Percentiles rank a stretch among this genome's conserved stretches.
Conservation (phyloP, 1,140 invertebrate species). For the Procambarus virginalis region DNA sequence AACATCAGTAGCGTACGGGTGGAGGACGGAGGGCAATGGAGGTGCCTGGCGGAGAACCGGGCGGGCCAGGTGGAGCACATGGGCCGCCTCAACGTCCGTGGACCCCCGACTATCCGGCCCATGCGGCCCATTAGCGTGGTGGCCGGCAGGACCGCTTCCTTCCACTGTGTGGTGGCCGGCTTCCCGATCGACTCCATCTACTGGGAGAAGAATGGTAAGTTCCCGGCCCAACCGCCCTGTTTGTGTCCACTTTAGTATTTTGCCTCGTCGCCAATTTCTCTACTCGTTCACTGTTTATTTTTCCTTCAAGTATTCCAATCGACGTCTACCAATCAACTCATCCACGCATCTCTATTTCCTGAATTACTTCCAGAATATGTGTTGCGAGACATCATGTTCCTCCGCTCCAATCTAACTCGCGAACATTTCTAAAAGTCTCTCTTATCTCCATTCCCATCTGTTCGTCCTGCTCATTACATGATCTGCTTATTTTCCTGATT, state of each 20-base stretch:
- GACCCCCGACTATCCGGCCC: constrained; percentile 72
- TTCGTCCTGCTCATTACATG: too few species aligned
- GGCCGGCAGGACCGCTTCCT: constrained; percentile 73
- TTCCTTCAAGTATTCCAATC: too few species aligned
- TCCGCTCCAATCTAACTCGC: too few species aligned
- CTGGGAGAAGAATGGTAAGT: constrained; percentile 76
- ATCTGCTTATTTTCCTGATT: too few species aligned
- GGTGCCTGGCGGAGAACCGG: constrained; percentile 90
- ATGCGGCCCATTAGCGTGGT: constrained; percentile 75
- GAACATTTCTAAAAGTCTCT: too few species aligned
- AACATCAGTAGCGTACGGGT: constrained; percentile 91
- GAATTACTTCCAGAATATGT: too few species aligned
- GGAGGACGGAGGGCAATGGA: constrained; percentile 93
- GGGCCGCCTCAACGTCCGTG: constrained; percentile 90
- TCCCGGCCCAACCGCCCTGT: not conserved
- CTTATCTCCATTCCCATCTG: too few species aligned
- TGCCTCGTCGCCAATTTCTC: too few species aligned
- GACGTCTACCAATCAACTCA: too few species aligned
- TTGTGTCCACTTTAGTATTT: not conserved
- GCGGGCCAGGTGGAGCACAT: constrained; percentile 85
- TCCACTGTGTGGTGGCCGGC: constrained; percentile 75
- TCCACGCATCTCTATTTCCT: too few species aligned
- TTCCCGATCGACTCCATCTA: constrained; percentile 75
- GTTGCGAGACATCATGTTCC: too few species aligned
- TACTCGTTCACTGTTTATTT: too few species aligned